phyloP scores from a whole-genome alignment of 30 jellyfish, hydroid and myxozoan genomes.

The Phacellophora camtschatica region DNA sequence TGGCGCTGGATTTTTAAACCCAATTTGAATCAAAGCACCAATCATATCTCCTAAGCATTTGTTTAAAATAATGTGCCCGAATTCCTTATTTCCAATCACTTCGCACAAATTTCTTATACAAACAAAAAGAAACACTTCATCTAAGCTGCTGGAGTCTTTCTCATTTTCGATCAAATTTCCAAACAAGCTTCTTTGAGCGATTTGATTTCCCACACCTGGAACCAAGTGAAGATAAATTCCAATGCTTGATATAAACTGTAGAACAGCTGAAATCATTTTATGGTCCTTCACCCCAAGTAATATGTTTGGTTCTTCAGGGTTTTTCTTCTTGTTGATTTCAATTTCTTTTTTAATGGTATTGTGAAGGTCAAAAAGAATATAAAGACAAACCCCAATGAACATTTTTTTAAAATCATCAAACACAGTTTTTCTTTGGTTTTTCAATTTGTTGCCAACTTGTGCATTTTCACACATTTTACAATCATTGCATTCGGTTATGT shows the following conservation, averaged over 20 bases:
- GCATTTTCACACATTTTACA: not conserved
- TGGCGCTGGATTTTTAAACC: slow-evolving; percentile 3
- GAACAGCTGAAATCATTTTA: slow-evolving; percentile 3
- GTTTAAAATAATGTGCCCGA: slow-evolving; percentile 1
- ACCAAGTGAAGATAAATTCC: slow-evolving; percentile 10
- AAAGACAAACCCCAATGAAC: not conserved
- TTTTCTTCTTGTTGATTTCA: not conserved
- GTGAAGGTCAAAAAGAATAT: not conserved
- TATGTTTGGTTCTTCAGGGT: not conserved
- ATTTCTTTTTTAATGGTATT: not conserved
- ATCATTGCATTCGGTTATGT: not conserved
- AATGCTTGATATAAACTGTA: slow-evolving; percentile 11
- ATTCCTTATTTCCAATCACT: not conserved
- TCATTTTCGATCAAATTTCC: slow-evolving; percentile 14
- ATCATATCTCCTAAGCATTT: slow-evolving; percentile 33
- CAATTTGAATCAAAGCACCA: slow-evolving; percentile 53
- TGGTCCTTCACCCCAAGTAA: slow-evolving; percentile 42
- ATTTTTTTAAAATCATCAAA: not conserved
- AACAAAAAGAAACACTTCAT: slow-evolving; percentile 24
- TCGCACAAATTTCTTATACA: slow-evolving; percentile 2
- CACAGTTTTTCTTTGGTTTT: too few species aligned
- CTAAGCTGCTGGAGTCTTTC: not conserved
- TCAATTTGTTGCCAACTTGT: too few species aligned
- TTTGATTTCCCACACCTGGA: slow-evolving; percentile 31
- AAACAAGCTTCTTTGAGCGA: slow-evolving; percentile 11